Evolutionary conservation across 2,797 vertebrate genomes (phyloP), one percentile per base, ranked within the genome.

Genomic region (Chiloscyllium punctatum): DNA sequence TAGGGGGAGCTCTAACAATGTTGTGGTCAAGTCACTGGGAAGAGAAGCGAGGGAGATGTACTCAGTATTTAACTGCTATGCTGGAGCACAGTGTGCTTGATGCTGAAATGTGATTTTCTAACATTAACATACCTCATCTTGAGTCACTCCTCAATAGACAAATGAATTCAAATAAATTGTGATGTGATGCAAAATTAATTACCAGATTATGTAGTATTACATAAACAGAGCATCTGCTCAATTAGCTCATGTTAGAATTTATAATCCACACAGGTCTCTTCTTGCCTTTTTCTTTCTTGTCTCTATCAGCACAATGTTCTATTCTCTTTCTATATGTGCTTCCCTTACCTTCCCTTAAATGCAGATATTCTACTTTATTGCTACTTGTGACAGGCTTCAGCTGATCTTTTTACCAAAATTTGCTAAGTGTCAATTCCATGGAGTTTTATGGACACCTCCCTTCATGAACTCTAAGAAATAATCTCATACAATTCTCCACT

Each of bases 1-100:
- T n/a, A 92, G 90, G 90, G 90, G 62, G 90, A 66, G 7, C 90
- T 92, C 18, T 92, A 42, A 69, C 62, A 92, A 25, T 69, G 62
- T 92, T 92, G 4, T 66, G 87, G 87, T 8, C 3, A 1, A 62
- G 1, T 90, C 53, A 66, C 66, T 11, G 21, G 42, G 33, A 69
- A 92, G 18, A 21, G 48, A 68, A 66, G 62, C 42, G 62, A 92
- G n/a, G 90, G 62, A 92, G 57, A 4, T 69, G 25, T 92, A 37
- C 37, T 42, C 37, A 42, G n/a, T 25, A 69, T 69, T 92, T 92
- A 69, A 69, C n/a, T 68, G 69, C n/a, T 92, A 23, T 23, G 11
- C n/a, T 66, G 23, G 37, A 25, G 7, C n/a, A 25, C 7, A n/a
- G n/a, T 69, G 62, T 0, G 16, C 37, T 37, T 37, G 62, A 84